phyloP scores from a whole-genome alignment of 2,888 invertebrate genomes.

The Cheilosia urbana region DNA sequence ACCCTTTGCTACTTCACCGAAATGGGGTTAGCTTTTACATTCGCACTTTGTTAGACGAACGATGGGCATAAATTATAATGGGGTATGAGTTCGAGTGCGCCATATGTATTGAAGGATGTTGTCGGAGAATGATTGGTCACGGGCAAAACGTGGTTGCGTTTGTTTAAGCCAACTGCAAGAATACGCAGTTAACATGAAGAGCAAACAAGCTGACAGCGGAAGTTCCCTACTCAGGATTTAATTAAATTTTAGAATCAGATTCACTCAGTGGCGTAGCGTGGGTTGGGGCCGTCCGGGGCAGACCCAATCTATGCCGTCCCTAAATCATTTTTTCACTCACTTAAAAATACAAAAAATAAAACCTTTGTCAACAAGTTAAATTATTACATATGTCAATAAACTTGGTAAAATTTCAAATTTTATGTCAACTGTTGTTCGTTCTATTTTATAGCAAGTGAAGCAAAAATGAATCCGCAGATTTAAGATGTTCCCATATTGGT shows the following conservation, averaged over 20 bases:
- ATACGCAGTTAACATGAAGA: conserved; percentile 3
- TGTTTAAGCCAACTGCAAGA: conserved; percentile 20
- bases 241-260: conserved; percentile 49
- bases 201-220: conserved; percentile 20
- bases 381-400: too few species aligned
- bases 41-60: neutral
- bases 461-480: too few species aligned
- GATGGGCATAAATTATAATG: neutral
- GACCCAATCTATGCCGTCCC: too few species aligned
- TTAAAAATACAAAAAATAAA: too few species aligned
- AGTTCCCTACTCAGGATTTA: conserved; percentile 31
- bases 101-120: conserved; percentile 40
- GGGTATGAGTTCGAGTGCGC: conserved; percentile 1
- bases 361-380: too few species aligned
- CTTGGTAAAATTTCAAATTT: too few species aligned
- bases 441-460: too few species aligned
- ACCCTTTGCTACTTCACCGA: conserved; percentile 55
- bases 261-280: too few species aligned
- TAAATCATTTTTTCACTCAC: too few species aligned
- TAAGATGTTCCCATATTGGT: too few species aligned
- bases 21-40: conserved; percentile 56
- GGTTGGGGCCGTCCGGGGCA: too few species aligned
- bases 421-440: too few species aligned
- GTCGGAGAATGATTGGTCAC: conserved; percentile 60
- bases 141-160: conserved; percentile 46